Percentiles rank a stretch among this genome's conserved stretches.
Evolutionary conservation across 37 sponge, comb jelly and placozoan species (phyloP).

Genomic region (Oopsacas minuta): DNA sequence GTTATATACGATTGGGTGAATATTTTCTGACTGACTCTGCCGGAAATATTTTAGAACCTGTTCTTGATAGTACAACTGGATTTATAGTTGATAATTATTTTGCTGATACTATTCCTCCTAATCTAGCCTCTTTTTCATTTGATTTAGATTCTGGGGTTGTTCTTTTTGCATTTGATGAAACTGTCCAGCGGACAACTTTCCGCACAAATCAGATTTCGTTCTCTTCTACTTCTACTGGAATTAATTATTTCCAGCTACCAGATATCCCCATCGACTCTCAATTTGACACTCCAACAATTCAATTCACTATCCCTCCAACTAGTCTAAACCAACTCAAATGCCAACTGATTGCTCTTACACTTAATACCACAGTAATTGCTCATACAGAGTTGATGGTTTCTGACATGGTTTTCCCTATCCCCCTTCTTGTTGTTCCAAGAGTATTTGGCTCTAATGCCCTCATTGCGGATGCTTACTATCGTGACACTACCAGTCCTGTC

Average conservation of each 20-base stretch:
- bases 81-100: conserved; percentile 26
- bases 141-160: conserved; percentile 58
- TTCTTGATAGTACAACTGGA: conserved; percentile 21
- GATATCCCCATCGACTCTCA: background rate
- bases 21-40: background rate
- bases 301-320: background rate
- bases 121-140: conserved; percentile 18
- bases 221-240: background rate
- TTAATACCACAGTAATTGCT: background rate
- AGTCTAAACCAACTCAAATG: background rate
- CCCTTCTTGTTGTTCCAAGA: background rate
- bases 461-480: background rate
- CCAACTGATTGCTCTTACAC: background rate
- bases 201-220: background rate
- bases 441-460: background rate
- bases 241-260: background rate
- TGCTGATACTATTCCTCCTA: conserved; percentile 32
- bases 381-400: background rate
- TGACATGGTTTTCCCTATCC: conserved; percentile 10
- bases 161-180: conserved; percentile 56
- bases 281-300: background rate
- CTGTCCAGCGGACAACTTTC: conserved; percentile 37
- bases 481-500: background rate
- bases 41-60: background rate
- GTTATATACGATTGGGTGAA: conserved; percentile 1